Evolutionary conservation across 2,888 invertebrate species (phyloP).

Genomic region (Amphipoea oculea): DNA sequence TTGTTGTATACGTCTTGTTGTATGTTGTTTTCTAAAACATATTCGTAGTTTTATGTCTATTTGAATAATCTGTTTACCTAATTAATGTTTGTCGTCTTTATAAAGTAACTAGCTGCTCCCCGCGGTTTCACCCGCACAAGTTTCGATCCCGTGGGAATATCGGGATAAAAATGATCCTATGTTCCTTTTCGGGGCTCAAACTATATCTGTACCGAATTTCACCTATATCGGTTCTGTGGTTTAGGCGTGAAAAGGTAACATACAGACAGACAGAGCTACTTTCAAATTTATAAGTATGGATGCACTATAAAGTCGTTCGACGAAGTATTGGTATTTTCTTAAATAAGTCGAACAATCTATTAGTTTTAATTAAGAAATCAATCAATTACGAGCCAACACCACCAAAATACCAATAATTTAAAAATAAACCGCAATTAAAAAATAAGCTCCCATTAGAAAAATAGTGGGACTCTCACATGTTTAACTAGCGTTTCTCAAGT

Average conservation of each 20-base stretch:
- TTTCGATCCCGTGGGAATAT: too few relatives aligned
- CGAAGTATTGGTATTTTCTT: background rate
- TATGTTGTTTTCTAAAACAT: background rate
- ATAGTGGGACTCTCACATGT: conserved; percentile 80
- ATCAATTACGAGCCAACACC: background rate
- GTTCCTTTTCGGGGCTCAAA: too few relatives aligned
- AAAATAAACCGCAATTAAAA: conserved; percentile 74
- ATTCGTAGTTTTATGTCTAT: background rate
- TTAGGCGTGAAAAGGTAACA: too few relatives aligned
- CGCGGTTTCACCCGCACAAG: too few relatives aligned
- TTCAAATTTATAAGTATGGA: too few relatives aligned
- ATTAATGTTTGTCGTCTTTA: background rate
- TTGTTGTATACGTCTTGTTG: background rate
- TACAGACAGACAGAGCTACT: too few relatives aligned
- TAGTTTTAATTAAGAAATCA: background rate
- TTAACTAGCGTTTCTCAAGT: conserved; percentile 87
- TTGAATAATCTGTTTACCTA: background rate
- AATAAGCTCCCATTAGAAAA: conserved; percentile 79
- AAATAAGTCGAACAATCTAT: background rate
- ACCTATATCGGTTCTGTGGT: too few relatives aligned
- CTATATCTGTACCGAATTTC: too few relatives aligned
- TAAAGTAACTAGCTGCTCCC: background rate
- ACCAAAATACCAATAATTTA: conserved; percentile 29
- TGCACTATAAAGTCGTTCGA: background rate
- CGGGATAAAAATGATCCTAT: too few relatives aligned